Percentiles rank a stretch among this genome's conserved stretches.
phyloP scores from a whole-genome alignment of 1,140 invertebrate species.

The Tetraneura akinire region DNA sequence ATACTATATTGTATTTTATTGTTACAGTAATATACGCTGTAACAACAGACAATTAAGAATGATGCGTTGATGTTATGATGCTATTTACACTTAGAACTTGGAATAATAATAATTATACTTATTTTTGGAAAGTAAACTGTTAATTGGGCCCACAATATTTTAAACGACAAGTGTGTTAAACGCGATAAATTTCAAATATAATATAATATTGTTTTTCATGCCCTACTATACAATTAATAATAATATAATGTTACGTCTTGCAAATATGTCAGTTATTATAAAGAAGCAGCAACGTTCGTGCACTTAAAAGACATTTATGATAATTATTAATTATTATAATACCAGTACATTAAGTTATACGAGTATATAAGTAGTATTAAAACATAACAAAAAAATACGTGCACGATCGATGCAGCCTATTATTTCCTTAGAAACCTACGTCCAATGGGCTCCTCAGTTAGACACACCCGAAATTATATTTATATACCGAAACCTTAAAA shows the following conservation, averaged over 20 bases:
- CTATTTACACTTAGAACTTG: too few relatives aligned
- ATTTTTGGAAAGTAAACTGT: not conserved
- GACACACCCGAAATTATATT: constrained; percentile 36
- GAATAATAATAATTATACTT: not conserved
- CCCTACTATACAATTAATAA: not conserved
- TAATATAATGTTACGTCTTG: too few relatives aligned
- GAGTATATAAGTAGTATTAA: too few relatives aligned
- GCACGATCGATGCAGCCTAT: not conserved
- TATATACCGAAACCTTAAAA: not conserved
- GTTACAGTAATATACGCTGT: too few relatives aligned
- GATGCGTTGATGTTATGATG: too few relatives aligned
- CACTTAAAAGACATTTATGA: constrained; percentile 14
- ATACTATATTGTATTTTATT: too few relatives aligned
- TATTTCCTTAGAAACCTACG: not conserved
- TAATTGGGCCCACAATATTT: not conserved
- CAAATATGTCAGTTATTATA: constrained; percentile 9
- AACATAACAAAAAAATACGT: not conserved
- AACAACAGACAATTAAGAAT: too few relatives aligned
- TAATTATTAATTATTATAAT: too few relatives aligned
- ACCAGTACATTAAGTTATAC: not conserved
- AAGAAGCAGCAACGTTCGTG: too few relatives aligned
- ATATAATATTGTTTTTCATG: not conserved
- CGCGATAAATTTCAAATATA: not conserved
- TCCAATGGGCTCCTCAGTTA: not conserved
- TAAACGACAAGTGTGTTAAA: not conserved